These are phyloP conservation scores for Burhinus bistriatus DNA, from an alignment of 2,113 vertebrate genomes.

Conservation along the genomic window DNA sequence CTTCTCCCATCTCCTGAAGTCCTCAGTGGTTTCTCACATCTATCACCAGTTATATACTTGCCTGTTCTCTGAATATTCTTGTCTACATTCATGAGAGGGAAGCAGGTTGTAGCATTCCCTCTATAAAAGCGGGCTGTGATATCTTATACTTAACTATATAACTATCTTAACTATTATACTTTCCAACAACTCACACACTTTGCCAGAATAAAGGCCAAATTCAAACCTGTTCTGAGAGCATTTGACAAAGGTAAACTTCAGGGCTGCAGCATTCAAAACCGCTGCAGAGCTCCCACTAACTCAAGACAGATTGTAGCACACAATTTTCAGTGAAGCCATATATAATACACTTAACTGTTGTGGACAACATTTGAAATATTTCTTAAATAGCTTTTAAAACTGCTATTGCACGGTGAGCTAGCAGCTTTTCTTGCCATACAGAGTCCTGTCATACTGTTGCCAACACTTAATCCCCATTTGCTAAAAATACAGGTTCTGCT, in stretches of 20 bases:
- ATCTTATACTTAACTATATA: too few species aligned
- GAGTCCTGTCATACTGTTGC: background rate
- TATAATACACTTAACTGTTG: background rate
- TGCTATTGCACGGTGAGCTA: background rate
- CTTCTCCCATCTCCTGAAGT: background rate
- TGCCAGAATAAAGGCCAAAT: background rate
- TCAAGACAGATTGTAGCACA: fast-evolving
- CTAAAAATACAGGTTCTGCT: background rate
- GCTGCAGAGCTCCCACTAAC: background rate
- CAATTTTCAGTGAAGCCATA: background rate
- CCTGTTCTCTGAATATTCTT: background rate
- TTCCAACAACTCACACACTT: background rate
- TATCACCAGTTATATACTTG: background rate
- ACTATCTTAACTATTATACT: background rate
- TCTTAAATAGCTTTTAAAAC: background rate
- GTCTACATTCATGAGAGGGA: background rate
- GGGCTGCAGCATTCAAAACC: background rate
- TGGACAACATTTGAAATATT: background rate
- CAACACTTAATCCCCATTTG: background rate
- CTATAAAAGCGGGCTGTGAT: background rate
- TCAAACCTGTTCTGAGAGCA: background rate
- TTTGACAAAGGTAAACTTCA: background rate
- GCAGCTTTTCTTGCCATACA: background rate
- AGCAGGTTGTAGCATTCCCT: background rate
- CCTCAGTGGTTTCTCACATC: background rate